phyloP scores from a whole-genome alignment of 2,797 vertebrate species.

The Melanotaenia parkinsoni region DNA sequence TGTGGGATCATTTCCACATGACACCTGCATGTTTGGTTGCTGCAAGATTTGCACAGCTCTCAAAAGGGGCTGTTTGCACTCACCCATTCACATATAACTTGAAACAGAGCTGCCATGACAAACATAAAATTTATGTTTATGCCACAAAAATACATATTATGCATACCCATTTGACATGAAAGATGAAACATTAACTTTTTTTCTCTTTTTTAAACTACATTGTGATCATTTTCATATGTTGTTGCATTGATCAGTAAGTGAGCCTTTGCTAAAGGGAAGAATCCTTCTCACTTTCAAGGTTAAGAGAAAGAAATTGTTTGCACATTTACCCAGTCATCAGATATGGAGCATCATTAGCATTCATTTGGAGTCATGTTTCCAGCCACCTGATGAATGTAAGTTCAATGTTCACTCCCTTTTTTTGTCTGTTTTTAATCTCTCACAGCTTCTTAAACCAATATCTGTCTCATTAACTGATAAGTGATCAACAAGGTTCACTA shows the following conservation, averaged over 20 bases:
- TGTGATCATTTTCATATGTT: not conserved
- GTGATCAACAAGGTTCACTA: conserved; percentile 14
- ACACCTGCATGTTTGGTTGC: not conserved
- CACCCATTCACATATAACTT: not conserved
- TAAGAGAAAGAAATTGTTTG: conserved; percentile 13
- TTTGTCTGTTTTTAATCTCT: conserved; percentile 39
- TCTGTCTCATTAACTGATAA: conserved; percentile 44
- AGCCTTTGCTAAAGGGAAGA: not conserved
- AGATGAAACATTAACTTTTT: not conserved
- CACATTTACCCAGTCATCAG: conserved; percentile 22
- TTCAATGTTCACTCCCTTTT: conserved; percentile 24
- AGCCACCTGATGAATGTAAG: conserved; percentile 40
- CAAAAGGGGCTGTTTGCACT: not conserved
- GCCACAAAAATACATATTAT: not conserved
- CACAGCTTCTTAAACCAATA: conserved; percentile 29
- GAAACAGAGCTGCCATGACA: not conserved
- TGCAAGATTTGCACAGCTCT: not conserved
- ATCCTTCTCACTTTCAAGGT: conserved; percentile 25
- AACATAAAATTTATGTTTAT: not conserved
- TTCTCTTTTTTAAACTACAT: not conserved
- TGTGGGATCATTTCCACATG: not conserved
- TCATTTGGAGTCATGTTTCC: conserved; percentile 38
- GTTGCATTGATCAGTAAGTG: not conserved
- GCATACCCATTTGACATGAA: not conserved
- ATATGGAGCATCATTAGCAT: conserved; percentile 35